Percentiles rank a stretch among this genome's conserved stretches.
Conservation (phyloP, 2,888 invertebrate species). For the Oxystoma pomonae region DNA sequence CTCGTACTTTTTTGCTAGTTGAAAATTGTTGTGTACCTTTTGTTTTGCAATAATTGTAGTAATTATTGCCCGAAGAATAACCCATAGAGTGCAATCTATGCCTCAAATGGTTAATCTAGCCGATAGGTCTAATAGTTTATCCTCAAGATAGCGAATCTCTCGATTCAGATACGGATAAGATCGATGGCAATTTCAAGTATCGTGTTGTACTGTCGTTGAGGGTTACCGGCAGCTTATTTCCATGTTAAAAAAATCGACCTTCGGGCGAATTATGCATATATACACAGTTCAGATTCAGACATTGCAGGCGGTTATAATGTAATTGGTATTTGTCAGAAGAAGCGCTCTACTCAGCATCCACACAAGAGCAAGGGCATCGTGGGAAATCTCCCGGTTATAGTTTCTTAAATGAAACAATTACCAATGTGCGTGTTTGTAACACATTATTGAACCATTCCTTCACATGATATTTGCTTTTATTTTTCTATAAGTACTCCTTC, state of each 20-base stretch:
- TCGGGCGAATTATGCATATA: slow-evolving; percentile 4
- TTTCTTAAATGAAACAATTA: slow-evolving; percentile 50
- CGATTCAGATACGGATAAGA: neutral
- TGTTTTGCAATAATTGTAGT: neutral
- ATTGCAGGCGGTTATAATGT: slow-evolving; percentile 5
- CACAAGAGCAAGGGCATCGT: slow-evolving; percentile 39
- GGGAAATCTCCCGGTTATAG: slow-evolving; percentile 42
- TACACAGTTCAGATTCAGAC: neutral
- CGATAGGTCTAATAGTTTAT: neutral
- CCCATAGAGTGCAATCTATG: neutral
- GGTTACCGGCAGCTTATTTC: neutral
- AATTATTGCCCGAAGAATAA: neutral
- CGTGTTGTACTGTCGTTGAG: slow-evolving; percentile 1
- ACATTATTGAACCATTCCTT: slow-evolving; percentile 47
- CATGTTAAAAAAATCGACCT: slow-evolving; percentile 1
- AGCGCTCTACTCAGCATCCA: slow-evolving; percentile 10
- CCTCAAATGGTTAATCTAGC: neutral
- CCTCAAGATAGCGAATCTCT: slow-evolving; percentile 1
- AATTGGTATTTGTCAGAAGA: slow-evolving; percentile 5
- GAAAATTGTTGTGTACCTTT: too few species aligned
- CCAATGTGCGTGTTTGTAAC: slow-evolving; percentile 49
- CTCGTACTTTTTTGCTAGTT: too few species aligned
- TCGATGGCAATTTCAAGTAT: neutral
- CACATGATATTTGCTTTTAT: slow-evolving; percentile 46
- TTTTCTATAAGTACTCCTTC: slow-evolving; percentile 40